Conservation (phyloP, 2,888 invertebrate genomes). For the Lissocephala sabroskyi region DNA sequence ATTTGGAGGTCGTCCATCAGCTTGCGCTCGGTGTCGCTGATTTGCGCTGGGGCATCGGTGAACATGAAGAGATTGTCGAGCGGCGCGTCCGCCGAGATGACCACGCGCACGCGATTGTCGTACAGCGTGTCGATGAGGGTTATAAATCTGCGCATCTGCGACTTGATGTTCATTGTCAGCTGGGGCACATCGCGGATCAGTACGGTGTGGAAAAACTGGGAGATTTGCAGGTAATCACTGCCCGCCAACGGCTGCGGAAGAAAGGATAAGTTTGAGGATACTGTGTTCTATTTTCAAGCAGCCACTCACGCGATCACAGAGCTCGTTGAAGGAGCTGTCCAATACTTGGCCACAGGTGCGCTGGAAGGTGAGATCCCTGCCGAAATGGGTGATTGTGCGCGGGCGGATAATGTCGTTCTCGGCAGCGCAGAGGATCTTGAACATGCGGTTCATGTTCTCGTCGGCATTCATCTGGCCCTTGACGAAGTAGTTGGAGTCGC, state of each 20-base stretch:
- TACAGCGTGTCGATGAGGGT: slow-evolving; percentile 97
- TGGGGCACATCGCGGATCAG: slow-evolving; percentile 92
- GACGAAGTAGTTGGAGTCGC: slow-evolving; percentile 86
- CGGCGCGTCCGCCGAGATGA: slow-evolving; percentile 87
- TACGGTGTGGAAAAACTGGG: slow-evolving; percentile 95
- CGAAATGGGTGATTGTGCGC: slow-evolving; percentile 89
- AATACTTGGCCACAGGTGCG: slow-evolving; percentile 94
- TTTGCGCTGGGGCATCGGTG: slow-evolving; percentile 65
- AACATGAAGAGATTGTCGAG: slow-evolving; percentile 81
- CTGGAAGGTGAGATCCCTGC: slow-evolving; percentile 88
- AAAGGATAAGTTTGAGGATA: slow-evolving; percentile 8
- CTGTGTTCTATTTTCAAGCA: neutral
- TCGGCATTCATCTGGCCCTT: slow-evolving; percentile 78
- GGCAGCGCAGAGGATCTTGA: slow-evolving; percentile 88
- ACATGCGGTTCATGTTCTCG: slow-evolving; percentile 81
- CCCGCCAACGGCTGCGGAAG: slow-evolving; percentile 87
- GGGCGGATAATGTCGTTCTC: slow-evolving; percentile 92
- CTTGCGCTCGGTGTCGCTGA: slow-evolving; percentile 85
- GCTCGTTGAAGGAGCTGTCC: slow-evolving; percentile 89
- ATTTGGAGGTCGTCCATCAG: slow-evolving; percentile 97
- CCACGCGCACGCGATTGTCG: slow-evolving; percentile 90
- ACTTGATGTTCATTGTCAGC: slow-evolving; percentile 83
- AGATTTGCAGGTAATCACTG: slow-evolving; percentile 93
- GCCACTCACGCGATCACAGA: slow-evolving; percentile 88
- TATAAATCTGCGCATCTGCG: slow-evolving; percentile 95